Evolutionary conservation across 2,888 invertebrate genomes (phyloP), one percentile per base, ranked within the genome.

Genomic region (Brachynemurus nebulosus): DNA sequence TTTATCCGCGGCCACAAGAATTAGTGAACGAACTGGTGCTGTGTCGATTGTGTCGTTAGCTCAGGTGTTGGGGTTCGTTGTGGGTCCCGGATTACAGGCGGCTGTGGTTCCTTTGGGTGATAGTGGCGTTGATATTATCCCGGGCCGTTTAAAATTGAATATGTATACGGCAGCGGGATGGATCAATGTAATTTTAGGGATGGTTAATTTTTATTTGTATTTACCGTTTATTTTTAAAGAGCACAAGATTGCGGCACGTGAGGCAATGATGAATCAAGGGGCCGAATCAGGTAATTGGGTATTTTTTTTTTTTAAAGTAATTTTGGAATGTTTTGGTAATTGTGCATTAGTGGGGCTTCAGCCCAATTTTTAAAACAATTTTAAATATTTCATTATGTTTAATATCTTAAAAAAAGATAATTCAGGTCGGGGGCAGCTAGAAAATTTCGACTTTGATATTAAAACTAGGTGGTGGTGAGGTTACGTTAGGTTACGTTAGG

Each of bases 151-250:
- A 36, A 72, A 77, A 37, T 65, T 89, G 36, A 83, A 89, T 63
- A 89, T 90, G 89, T 90, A 83, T 66, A 88, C 89, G 1, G 84
- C 86, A 8, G 74, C 83, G 3, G 88, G 86, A 4, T 88, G 88
- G 88, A 77, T 86, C 54, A 88, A 88, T 62, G 85, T 82, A 2
- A 49, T 80, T 18, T 69, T 89, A 55, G 82, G 85, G 11, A 54
- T 81, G 6, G 46, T 79, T 36, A 89, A 88, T 65, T 72, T 86
- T 45, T 54, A 73, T 44, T 68, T 86, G 48, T 84, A 86, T 57
- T 64, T 86, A 55, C 89, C 89, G 1, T 71, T 71, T 52, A 68
- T 77, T 52, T 89, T 89, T 58, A 74, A 74, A 54, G 86, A 89
- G 59, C 72, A 73, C 50, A 76, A 78, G 57, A 79, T 90, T 34